Base-by-base conservation (phyloP, 2,888 invertebrate species). In the Caenorhabditis drosophilae region DNA sequence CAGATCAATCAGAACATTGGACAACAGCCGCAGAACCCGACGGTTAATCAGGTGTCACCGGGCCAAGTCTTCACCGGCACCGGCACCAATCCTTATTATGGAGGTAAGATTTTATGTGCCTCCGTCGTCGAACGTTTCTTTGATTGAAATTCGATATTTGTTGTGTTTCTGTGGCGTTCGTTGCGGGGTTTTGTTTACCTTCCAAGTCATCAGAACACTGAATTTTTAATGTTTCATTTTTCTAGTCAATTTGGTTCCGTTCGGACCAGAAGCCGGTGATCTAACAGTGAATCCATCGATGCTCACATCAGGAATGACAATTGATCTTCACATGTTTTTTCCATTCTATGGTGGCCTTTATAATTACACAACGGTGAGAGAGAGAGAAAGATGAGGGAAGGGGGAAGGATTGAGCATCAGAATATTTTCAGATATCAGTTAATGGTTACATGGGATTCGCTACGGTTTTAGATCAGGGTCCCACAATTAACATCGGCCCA, bases 281-380 rank as follows among this genome's bases (percentile, higher is more conserved):
- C 68, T 76, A 48, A 71, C 75, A 53, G 79, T 80, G 27, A 77
- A 77, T 42, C 81, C 80, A 18, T 77, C 77, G 7, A 75, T 81
- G 69, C 60, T 82, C 20, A 82, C 81, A 4, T 73, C 79, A 44
- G 81, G 81, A 44, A 75, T 75, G 67, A 81, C 81, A 34, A 80
- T 81, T 46, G 79, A 81, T 54, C 59, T 81, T 36, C 77, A 81
- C 66, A 78, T 78, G 78, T 81, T 77, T 59, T 81, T 81, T 74
- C 81, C 81, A 0, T 81, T 70, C 59, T 81, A 81, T 52, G 81
- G 81, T 58, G 81, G 80, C 46, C 70, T 79, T 41, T 81, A 81
- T 73, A 81, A 81, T 71, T 82, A 82, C 70, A 80, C 81, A 22
- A n/a, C n/a, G n/a, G n/a, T n/a, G n/a, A n/a, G n/a, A n/a, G 81